Evolutionary conservation across 1,140 invertebrate species (phyloP).

Genomic region (Phymastichus coffea): DNA sequence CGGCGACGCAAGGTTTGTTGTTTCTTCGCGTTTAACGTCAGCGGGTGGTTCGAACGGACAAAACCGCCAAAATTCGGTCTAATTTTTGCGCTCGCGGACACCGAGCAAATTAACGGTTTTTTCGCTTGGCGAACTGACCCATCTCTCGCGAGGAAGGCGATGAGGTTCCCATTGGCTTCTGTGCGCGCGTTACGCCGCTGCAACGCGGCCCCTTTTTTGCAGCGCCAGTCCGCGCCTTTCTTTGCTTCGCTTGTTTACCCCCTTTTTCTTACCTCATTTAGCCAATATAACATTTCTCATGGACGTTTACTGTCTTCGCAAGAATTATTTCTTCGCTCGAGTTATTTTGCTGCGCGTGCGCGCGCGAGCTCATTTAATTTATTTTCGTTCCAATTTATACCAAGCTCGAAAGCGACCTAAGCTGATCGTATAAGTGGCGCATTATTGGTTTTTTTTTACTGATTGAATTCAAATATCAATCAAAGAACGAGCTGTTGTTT

Average conservation of each 20-base stretch:
- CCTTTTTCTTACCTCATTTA: too few relatives aligned
- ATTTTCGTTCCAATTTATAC: too few relatives aligned
- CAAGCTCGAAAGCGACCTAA: too few relatives aligned
- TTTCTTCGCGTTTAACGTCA: conserved; percentile 1
- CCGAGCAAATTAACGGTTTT: conserved; percentile 5
- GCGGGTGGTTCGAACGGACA: background rate
- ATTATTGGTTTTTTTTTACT: too few relatives aligned
- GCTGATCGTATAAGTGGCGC: too few relatives aligned
- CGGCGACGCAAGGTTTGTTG: conserved; percentile 4
- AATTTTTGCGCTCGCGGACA: background rate
- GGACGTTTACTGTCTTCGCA: background rate
- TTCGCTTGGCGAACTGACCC: conserved; percentile 7
- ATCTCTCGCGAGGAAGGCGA: background rate
- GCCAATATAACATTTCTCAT: background rate
- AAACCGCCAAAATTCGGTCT: conserved; percentile 1
- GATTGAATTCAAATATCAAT: too few relatives aligned
- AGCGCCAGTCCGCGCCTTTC: background rate
- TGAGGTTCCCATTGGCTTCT: conserved; percentile 6
- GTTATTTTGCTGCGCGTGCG: too few relatives aligned
- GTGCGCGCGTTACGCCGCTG: background rate
- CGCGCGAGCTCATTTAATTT: too few relatives aligned
- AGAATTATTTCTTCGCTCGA: background rate
- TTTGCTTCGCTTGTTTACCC: background rate
- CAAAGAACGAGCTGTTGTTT: too few relatives aligned
- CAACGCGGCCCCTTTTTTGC: background rate